Evolutionary conservation across 2,888 invertebrate genomes (phyloP).

Genomic region (Drosophila suboccidentalis): DNA sequence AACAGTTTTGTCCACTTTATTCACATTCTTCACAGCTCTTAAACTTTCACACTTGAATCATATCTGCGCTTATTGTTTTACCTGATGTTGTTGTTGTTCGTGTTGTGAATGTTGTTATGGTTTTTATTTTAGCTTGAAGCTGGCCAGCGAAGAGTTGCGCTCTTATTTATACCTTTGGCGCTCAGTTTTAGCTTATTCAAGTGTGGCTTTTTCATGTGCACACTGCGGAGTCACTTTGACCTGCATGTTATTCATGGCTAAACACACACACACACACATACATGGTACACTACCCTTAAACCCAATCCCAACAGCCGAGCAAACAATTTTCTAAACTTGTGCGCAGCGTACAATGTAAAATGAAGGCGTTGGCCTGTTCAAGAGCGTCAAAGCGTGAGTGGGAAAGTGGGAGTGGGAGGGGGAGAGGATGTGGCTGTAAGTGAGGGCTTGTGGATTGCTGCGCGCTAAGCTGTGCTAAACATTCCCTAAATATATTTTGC

Average conservation of each 20-base stretch:
- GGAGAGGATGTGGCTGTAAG: conserved; percentile 1
- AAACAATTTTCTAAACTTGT: conserved; percentile 76
- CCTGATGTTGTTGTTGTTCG: conserved; percentile 23
- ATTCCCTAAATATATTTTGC: conserved; percentile 81
- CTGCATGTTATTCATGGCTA: conserved; percentile 79
- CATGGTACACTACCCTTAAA: conserved; percentile 9
- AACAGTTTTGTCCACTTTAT: conserved; percentile 24
- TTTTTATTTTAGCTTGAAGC: conserved; percentile 46
- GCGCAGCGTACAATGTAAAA: conserved; percentile 50
- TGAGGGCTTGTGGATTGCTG: conserved; percentile 38
- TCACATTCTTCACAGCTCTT: conserved; percentile 50
- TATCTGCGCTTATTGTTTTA: conserved; percentile 70
- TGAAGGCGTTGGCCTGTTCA: conserved; percentile 44
- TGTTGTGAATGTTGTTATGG: conserved; percentile 19
- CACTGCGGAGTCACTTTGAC: conserved; percentile 72
- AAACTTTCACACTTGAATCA: conserved; percentile 66
- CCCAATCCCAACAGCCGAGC: conserved; percentile 62
- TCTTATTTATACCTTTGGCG: conserved; percentile 77
- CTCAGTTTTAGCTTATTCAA: conserved; percentile 69
- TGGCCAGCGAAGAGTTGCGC: conserved; percentile 58
- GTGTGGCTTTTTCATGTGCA: conserved; percentile 61
- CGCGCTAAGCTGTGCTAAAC: conserved; percentile 79
- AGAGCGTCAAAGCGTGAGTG: neutral
- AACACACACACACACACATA: conserved; percentile 46
- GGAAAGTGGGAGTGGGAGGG: neutral